These are phyloP conservation scores for Peromyscus polionotus DNA, from an alignment of 2,113 vertebrate species.

Conservation along the genomic window DNA sequence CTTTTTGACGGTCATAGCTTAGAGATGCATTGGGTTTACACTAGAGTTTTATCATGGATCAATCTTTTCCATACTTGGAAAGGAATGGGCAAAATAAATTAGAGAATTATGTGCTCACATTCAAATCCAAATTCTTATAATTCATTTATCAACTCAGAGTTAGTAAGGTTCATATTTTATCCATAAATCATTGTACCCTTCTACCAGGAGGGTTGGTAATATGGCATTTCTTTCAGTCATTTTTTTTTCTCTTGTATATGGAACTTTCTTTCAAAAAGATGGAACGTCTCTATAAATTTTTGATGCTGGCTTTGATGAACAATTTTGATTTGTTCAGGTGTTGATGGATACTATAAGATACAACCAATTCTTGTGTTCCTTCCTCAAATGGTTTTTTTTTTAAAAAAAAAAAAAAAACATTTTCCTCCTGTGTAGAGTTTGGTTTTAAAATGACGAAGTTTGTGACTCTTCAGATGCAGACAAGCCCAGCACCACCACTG, in stretches of 20 bases:
- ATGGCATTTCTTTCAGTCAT: not conserved
- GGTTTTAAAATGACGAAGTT: not conserved
- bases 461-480: not conserved
- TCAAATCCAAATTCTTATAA: conserved; percentile 1
- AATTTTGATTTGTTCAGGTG: not conserved
- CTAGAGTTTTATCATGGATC: not conserved
- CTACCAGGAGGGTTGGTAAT: not conserved
- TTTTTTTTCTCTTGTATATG: not conserved
- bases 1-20: conserved; percentile 26
- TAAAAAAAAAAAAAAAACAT: not conserved
- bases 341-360: conserved; percentile 5
- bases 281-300: not conserved
- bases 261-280: conserved; percentile 33
- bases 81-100: conserved; percentile 5
- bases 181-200: no score
- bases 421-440: not conserved
- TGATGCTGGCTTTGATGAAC: not conserved
- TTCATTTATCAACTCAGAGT: conserved; percentile 15
- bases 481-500: not conserved
- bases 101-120: not conserved
- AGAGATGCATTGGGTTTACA: not conserved
- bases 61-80: not conserved
- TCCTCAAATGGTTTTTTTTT: not conserved
- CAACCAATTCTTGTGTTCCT: not conserved
- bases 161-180: not conserved